Evolutionary conservation across 1,140 invertebrate genomes (phyloP).

Genomic region (Teleopsis dalmanni): DNA sequence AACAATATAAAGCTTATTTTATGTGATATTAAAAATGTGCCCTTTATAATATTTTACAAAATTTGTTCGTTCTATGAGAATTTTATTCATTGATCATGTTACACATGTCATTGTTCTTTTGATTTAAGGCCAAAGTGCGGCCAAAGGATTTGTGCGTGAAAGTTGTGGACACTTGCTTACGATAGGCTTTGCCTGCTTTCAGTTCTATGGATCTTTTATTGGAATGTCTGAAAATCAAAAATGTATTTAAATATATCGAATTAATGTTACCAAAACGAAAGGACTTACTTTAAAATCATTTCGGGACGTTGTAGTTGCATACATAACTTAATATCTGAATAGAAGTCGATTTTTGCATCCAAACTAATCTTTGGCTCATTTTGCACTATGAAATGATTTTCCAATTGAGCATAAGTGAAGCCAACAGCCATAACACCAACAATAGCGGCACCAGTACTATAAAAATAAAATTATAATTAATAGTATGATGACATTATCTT

Average conservation of each 20-base stretch:
- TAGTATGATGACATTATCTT: background rate
- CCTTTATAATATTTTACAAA: too few relatives aligned
- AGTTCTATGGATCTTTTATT: constrained; percentile 24
- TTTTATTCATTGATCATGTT: constrained; percentile 29
- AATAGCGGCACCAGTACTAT: constrained; percentile 62
- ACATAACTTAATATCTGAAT: constrained; percentile 66
- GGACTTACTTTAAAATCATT: constrained; percentile 54
- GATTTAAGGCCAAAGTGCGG: constrained; percentile 65
- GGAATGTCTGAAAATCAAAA: constrained; percentile 16
- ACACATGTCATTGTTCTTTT: constrained; percentile 76
- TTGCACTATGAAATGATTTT: constrained; percentile 61
- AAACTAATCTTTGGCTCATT: constrained; percentile 67
- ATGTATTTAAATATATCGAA: background rate
- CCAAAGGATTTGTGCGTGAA: constrained; percentile 49
- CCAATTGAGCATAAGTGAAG: constrained; percentile 59
- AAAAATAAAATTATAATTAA: constrained; percentile 20
- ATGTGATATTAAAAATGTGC: too few relatives aligned
- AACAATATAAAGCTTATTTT: too few relatives aligned
- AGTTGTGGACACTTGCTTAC: constrained; percentile 22
- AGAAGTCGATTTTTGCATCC: constrained; percentile 73
- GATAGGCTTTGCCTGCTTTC: constrained; percentile 18
- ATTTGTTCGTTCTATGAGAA: too few relatives aligned
- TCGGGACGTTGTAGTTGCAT: constrained; percentile 70
- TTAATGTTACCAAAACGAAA: constrained; percentile 1
- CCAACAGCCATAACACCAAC: constrained; percentile 60